A percentile compares a stretch with the other conserved stretches of the same genome.
phyloP scores from a whole-genome alignment of 2,797 vertebrate species.

The Cirrhinus molitorella region DNA sequence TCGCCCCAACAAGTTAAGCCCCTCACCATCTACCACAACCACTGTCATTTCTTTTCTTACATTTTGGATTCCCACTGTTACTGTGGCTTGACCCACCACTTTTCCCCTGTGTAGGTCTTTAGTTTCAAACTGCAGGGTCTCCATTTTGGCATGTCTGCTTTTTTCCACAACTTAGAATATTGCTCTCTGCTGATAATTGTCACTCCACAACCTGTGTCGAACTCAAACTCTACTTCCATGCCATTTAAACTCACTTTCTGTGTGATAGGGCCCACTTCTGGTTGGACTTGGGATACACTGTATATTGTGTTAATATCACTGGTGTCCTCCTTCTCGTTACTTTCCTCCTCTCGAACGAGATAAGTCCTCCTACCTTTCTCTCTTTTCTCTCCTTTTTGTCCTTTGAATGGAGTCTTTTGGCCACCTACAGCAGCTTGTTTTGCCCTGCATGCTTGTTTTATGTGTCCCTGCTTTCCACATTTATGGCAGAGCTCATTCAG shows the following conservation, averaged over 20 bases:
- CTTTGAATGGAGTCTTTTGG: not conserved
- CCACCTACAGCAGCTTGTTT: no score
- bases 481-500: not conserved
- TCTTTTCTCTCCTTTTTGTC: not conserved
- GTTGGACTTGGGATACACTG: not conserved
- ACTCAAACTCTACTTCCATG: no score
- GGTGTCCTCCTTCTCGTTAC: not conserved
- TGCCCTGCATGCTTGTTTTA: no score
- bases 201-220: not conserved
- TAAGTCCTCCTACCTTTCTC: not conserved
- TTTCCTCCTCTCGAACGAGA: not conserved
- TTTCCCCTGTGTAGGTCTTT: slow-evolving; percentile 15
- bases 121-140: not conserved
- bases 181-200: slow-evolving; percentile 32
- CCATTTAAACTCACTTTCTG: slow-evolving; percentile 1
- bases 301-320: slow-evolving; percentile 26
- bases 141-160: no score
- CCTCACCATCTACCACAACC: not conserved
- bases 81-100: not conserved
- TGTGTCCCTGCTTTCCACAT: no score
- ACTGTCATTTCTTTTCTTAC: no score
- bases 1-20: not conserved
- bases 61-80: not conserved
- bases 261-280: slow-evolving; percentile 3
- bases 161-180: not conserved